A percentile compares a stretch with the other conserved stretches of the same genome.
Conservation (phyloP, 2,888 invertebrate genomes). For the Hirtodrosophila alboralis region DNA sequence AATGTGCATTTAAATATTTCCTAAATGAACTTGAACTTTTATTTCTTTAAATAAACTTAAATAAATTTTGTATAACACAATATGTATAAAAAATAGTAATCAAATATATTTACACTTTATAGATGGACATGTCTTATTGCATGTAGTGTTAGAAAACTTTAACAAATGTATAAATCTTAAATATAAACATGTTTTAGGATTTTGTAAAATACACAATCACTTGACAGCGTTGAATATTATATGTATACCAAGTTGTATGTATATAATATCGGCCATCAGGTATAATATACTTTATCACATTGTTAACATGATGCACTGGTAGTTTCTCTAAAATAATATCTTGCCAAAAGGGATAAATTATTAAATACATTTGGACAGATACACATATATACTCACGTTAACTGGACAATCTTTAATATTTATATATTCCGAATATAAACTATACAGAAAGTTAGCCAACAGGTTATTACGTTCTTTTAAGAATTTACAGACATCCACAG, state of each 20-base stretch:
- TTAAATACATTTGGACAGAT: no score
- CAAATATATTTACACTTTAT: no score
- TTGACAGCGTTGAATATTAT: constrained; percentile 2
- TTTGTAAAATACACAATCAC: constrained; percentile 38
- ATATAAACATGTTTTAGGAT: background rate
- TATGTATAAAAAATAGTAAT: no score
- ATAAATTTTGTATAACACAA: no score
- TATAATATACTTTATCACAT: constrained; percentile 17
- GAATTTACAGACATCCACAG: constrained; percentile 40
- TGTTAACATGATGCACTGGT: constrained; percentile 40
- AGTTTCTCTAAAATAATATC: constrained; percentile 44
- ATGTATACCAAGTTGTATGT: constrained; percentile 27
- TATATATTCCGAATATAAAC: constrained; percentile 22
- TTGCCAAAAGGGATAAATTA: no score
- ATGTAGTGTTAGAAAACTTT: no score
- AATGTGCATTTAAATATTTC: background rate
- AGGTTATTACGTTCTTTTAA: constrained; percentile 36
- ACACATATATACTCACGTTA: constrained; percentile 20
- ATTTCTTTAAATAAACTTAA: no score
- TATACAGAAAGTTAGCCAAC: constrained; percentile 20
- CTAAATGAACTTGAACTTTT: no score
- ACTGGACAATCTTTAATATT: constrained; percentile 57
- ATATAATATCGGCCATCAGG: constrained; percentile 41
- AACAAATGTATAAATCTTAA: no score
- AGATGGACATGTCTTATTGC: no score